Evolutionary conservation across 2,888 invertebrate genomes (phyloP).

Genomic region (Coremacera marginata): DNA sequence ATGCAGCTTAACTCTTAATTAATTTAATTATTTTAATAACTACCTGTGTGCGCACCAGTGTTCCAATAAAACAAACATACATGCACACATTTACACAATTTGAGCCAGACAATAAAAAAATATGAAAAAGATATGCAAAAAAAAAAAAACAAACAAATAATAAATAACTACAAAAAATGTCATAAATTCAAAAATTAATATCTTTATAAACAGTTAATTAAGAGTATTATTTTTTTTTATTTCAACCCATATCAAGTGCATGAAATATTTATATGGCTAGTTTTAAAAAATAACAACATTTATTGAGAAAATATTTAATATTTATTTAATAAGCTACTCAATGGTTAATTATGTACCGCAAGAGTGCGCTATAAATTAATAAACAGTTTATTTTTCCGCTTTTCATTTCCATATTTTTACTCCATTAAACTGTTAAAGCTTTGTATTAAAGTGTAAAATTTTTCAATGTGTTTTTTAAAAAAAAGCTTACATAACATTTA

Average conservation of each 20-base stretch:
- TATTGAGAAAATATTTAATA: neutral
- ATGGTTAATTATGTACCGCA: constrained; percentile 1
- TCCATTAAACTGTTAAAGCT: neutral
- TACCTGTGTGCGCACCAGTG: constrained; percentile 19
- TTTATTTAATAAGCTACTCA: constrained; percentile 18
- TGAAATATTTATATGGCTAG: too few relatives aligned
- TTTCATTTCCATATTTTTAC: neutral
- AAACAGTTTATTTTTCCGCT: neutral
- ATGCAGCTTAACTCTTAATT: constrained; percentile 49
- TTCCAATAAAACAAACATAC: neutral
- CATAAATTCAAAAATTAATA: neutral
- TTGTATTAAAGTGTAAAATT: neutral
- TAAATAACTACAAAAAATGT: neutral
- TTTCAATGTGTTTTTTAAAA: too few relatives aligned
- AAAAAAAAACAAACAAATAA: neutral
- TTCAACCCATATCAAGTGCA: neutral
- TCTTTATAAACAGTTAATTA: constrained; percentile 41
- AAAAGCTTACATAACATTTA: neutral
- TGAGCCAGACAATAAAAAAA: neutral
- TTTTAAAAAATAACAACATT: too few relatives aligned
- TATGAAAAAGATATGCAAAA: too few relatives aligned
- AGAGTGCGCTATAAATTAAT: neutral
- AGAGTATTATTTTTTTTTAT: constrained; percentile 2
- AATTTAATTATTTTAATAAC: constrained; percentile 62
- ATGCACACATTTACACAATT: neutral